These are phyloP conservation scores for Acanthacorydalis orientalis DNA, from an alignment of 2,888 invertebrate genomes.

Conservation along the genomic window DNA sequence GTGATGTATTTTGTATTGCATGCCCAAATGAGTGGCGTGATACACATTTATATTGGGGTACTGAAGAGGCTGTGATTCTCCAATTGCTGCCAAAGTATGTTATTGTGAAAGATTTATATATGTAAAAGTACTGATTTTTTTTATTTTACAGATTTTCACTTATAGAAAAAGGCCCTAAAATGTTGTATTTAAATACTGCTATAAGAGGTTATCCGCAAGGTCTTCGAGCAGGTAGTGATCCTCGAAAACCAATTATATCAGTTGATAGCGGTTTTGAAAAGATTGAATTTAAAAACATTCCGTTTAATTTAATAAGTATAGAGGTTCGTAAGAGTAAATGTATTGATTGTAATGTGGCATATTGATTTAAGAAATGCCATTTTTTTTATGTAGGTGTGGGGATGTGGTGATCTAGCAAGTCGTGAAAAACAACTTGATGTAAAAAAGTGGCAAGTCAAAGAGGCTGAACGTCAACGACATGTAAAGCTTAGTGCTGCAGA, in stretches of 20 bases:
- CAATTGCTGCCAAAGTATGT: slow-evolving; percentile 57
- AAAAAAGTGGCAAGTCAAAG: slow-evolving; percentile 80
- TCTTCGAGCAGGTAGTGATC: slow-evolving; percentile 65
- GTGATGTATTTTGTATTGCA: slow-evolving; percentile 58
- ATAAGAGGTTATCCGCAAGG: slow-evolving; percentile 77
- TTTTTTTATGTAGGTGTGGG: slow-evolving; percentile 48
- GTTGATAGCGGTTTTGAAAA: slow-evolving; percentile 61
- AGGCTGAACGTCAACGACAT: slow-evolving; percentile 69
- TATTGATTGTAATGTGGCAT: slow-evolving; percentile 10
- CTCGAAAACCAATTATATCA: slow-evolving; percentile 53
- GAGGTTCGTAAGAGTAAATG: slow-evolving; percentile 30
- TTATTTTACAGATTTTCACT: slow-evolving; percentile 30
- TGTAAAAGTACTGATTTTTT: not conserved
- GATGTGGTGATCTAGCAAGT: slow-evolving; percentile 63
- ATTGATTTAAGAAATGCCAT: slow-evolving; percentile 1
- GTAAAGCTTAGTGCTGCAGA: slow-evolving; percentile 79
- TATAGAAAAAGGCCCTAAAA: slow-evolving; percentile 49
- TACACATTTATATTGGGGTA: slow-evolving; percentile 70
- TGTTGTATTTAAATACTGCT: slow-evolving; percentile 67
- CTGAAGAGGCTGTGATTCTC: slow-evolving; percentile 57
- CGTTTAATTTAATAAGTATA: slow-evolving; percentile 41
- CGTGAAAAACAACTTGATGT: slow-evolving; percentile 73
- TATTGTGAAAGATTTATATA: not conserved
- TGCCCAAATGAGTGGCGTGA: slow-evolving; percentile 73
- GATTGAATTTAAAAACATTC: slow-evolving; percentile 47